Percentiles rank a stretch among this genome's conserved stretches.
Conservation (phyloP, 2,888 invertebrate genomes). For the Agrilus cyanescens region DNA sequence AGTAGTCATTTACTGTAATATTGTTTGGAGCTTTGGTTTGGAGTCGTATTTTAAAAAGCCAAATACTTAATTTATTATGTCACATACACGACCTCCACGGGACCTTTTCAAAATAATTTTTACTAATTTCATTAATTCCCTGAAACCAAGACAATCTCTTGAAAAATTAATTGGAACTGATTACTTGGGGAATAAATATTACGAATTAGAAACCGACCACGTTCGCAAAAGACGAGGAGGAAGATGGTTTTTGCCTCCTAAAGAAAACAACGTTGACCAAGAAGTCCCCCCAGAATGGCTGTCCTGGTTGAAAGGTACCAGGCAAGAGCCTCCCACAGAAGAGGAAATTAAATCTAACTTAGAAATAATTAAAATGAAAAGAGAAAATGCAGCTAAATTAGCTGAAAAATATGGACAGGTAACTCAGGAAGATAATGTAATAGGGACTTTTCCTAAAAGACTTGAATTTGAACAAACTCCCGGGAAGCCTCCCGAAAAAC, state of each 20-base stretch:
- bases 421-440: constrained; percentile 37
- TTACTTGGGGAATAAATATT: constrained; percentile 72
- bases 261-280: constrained; percentile 52
- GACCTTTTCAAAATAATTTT: constrained; percentile 37
- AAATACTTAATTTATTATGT: too few species aligned
- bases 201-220: constrained; percentile 60
- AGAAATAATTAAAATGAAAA: constrained; percentile 59
- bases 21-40: too few species aligned
- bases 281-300: constrained; percentile 82
- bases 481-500: constrained; percentile 21
- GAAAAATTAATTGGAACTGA: constrained; percentile 58
- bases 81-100: constrained; percentile 23
- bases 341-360: constrained; percentile 63
- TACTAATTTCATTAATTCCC: constrained; percentile 50
- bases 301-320: constrained; percentile 61
- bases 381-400: constrained; percentile 60
- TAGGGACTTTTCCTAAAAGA: constrained; percentile 29
- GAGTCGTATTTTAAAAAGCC: too few species aligned
- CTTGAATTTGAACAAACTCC: constrained; percentile 44
- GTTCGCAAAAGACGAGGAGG: constrained; percentile 49
- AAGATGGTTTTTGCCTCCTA: constrained; percentile 60
- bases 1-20: too few species aligned
- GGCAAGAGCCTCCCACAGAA: constrained; percentile 53
- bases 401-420: constrained; percentile 44
- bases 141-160: constrained; percentile 42